phyloP scores from a whole-genome alignment of 2,888 invertebrate species.

The Caenorhabditis sulstoni region DNA sequence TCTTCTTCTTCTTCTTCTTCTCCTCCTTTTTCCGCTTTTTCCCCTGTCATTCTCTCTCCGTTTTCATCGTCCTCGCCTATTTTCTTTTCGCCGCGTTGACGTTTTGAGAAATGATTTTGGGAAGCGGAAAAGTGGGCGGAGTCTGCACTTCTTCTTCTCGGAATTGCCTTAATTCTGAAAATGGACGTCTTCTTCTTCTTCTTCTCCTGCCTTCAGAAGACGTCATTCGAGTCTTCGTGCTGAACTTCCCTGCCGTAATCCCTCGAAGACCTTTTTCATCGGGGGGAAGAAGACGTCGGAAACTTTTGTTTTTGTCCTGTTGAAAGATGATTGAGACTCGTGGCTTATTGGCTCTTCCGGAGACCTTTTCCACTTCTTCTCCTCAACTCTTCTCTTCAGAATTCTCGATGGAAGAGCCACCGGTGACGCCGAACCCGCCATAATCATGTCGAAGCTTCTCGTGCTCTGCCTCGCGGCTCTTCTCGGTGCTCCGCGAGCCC shows the following conservation, averaged over 20 bases:
- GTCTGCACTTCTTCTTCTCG: no score
- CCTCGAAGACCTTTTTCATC: conserved; percentile 1
- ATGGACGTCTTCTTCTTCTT: background rate
- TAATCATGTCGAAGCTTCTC: conserved; percentile 29
- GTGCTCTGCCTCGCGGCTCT: background rate
- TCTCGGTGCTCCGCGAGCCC: background rate
- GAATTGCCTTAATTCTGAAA: no score
- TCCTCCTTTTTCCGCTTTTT: conserved; percentile 11
- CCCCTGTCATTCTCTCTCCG: conserved; percentile 27
- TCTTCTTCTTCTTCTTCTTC: conserved; percentile 2
- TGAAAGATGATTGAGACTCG: conserved; percentile 58
- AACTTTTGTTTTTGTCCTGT: conserved; percentile 51
- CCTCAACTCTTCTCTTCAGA: background rate
- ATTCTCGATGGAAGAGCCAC: conserved; percentile 24
- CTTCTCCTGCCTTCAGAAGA: background rate
- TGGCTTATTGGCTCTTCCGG: conserved; percentile 35
- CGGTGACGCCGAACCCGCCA: conserved; percentile 30
- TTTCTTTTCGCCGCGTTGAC: background rate
- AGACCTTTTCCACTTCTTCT: background rate
- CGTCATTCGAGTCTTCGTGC: background rate
- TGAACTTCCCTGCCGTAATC: conserved; percentile 45
- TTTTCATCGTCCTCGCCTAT: background rate
- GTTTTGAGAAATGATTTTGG: conserved; percentile 4
- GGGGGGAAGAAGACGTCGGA: no score
- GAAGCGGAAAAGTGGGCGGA: no score